Conservation (phyloP, 2,888 invertebrate genomes). For the Lysandra coridon region DNA sequence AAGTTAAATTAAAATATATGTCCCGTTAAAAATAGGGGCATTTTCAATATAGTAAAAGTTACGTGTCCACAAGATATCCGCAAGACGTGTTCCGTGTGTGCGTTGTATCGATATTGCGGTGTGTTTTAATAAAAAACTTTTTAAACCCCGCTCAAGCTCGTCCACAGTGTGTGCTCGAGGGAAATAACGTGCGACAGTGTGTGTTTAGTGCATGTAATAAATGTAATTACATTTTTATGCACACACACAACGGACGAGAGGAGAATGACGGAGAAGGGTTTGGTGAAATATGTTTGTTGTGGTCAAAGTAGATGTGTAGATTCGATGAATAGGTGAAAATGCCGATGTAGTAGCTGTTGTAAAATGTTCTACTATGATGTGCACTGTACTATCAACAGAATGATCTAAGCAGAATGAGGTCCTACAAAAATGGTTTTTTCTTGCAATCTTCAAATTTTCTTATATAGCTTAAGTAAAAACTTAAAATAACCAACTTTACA, state of each 20-base stretch:
- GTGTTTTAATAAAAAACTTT: slow-evolving; percentile 37
- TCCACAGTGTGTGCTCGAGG: slow-evolving; percentile 50
- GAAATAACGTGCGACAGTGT: slow-evolving; percentile 62
- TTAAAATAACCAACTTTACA: not conserved
- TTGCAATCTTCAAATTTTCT: not conserved
- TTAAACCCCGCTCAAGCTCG: slow-evolving; percentile 43
- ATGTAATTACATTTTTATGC: slow-evolving; percentile 58
- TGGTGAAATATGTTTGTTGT: not conserved
- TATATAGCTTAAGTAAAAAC: not conserved
- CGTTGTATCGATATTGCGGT: not conserved
- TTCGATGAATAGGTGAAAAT: not conserved
- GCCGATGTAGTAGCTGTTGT: not conserved
- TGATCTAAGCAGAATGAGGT: no score
- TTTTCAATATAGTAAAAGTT: not conserved
- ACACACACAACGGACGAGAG: not conserved
- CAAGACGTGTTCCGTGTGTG: not conserved
- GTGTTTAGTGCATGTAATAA: slow-evolving; percentile 56
- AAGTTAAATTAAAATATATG: not conserved
- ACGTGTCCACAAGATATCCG: slow-evolving; percentile 6
- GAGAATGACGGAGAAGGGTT: not conserved
- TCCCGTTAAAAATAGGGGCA: not conserved
- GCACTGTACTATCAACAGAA: no score
- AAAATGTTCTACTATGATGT: no score
- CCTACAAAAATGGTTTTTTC: no score
- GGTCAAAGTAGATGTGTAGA: not conserved